phyloP scores from a whole-genome alignment of 2,888 invertebrate species.

The Machimus atricapillus region DNA sequence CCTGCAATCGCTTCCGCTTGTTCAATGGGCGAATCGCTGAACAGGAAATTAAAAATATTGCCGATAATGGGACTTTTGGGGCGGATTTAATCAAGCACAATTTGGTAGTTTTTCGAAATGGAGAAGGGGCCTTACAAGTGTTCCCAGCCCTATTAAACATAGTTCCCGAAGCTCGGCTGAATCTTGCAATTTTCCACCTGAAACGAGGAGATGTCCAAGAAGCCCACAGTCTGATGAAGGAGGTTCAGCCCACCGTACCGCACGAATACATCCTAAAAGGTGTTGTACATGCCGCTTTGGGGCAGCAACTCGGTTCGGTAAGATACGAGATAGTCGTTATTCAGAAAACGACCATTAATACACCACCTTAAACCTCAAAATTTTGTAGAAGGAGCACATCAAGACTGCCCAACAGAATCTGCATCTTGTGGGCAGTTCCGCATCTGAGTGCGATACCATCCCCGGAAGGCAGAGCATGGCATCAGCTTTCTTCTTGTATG shows the following conservation, averaged over 20 bases:
- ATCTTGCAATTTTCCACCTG: slow-evolving; percentile 93
- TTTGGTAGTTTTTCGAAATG: slow-evolving; percentile 91
- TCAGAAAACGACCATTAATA: not conserved
- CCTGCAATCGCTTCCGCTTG: slow-evolving; percentile 75
- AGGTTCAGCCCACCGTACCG: slow-evolving; percentile 90
- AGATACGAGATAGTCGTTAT: slow-evolving; percentile 55
- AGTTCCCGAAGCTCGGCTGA: slow-evolving; percentile 94
- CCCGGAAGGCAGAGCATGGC: slow-evolving; percentile 98
- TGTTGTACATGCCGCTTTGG: slow-evolving; percentile 91
- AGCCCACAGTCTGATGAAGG: slow-evolving; percentile 87
- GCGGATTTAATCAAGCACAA: slow-evolving; percentile 95
- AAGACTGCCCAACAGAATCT: slow-evolving; percentile 96
- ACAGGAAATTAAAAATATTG: slow-evolving; percentile 83
- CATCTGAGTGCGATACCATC: slow-evolving; percentile 97
- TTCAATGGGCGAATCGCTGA: slow-evolving; percentile 96
- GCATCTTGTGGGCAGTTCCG: slow-evolving; percentile 94
- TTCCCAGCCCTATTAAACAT: slow-evolving; percentile 92
- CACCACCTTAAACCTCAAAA: not conserved
- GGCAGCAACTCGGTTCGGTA: slow-evolving; percentile 91
- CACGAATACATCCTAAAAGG: slow-evolving; percentile 97
- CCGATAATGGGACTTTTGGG: slow-evolving; percentile 81
- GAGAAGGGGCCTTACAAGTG: slow-evolving; percentile 90
- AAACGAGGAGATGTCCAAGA: slow-evolving; percentile 87
- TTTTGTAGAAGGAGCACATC: slow-evolving; percentile 83
- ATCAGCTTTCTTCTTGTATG: slow-evolving; percentile 91